A percentile compares a stretch with the other conserved stretches of the same genome.
Conservation (phyloP, 2,888 invertebrate genomes). For the Adelognathus sp. region DNA sequence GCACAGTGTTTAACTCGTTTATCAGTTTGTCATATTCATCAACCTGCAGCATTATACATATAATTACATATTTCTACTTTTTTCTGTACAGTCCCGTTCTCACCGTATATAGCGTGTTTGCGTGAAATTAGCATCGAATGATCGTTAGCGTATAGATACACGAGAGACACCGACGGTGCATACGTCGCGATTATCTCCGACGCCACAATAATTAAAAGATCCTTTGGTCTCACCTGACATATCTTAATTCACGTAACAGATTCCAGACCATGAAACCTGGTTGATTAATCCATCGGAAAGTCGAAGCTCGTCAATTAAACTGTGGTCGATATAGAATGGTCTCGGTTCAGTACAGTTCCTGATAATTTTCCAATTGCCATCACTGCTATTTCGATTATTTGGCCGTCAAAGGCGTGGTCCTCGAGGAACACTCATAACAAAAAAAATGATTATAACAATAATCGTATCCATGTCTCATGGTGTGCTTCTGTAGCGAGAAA, state of each 20-base stretch:
- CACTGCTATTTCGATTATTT: not conserved
- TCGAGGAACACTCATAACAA: not conserved
- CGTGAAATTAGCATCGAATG: conserved; percentile 28
- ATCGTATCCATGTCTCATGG: not conserved
- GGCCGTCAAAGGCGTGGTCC: not conserved
- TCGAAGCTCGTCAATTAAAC: conserved; percentile 16
- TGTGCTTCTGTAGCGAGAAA: not conserved
- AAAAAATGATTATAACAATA: not conserved
- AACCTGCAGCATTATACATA: conserved; percentile 4
- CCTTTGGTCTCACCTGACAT: not conserved
- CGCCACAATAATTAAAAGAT: conserved; percentile 27
- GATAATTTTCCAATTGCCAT: not conserved
- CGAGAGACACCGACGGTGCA: not conserved
- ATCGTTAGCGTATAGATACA: conserved; percentile 24
- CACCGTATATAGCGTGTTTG: not conserved
- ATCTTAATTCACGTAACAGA: not conserved
- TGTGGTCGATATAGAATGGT: not conserved
- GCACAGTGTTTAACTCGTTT: not conserved
- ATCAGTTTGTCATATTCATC: conserved; percentile 24
- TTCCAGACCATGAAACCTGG: not conserved
- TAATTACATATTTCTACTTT: conserved; percentile 35
- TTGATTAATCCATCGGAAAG: conserved; percentile 1
- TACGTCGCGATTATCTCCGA: conserved; percentile 16
- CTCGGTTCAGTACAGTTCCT: not conserved
- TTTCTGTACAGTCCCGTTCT: not conserved